These are phyloP conservation scores for Orientallactaga bullata DNA, from an alignment of 2,113 vertebrate genomes.

Conservation along the genomic window DNA sequence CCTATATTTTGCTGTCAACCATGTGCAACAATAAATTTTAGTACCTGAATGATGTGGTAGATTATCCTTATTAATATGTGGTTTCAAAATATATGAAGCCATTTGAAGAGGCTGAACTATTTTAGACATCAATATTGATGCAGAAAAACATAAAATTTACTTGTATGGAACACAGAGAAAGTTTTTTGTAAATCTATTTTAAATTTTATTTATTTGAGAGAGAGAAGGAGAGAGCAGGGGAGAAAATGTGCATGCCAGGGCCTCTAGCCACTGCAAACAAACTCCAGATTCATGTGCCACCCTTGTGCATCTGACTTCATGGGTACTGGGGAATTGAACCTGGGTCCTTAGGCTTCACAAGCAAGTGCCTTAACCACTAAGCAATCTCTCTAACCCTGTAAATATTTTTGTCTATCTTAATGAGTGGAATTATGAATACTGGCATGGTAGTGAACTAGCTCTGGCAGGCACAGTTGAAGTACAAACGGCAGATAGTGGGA, in stretches of 20 bases:
- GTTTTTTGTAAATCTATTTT: not conserved
- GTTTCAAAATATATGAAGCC: not conserved
- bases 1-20: not conserved
- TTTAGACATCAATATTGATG: not conserved
- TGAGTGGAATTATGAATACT: not conserved
- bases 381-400: too few relatives aligned
- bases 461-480: not conserved
- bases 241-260: too few relatives aligned
- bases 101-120: not conserved
- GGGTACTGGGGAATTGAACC: too few relatives aligned
- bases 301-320: too few relatives aligned
- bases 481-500: not conserved
- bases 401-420: too few relatives aligned
- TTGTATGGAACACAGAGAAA: not conserved
- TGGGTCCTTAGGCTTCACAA: too few relatives aligned
- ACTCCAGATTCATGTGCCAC: too few relatives aligned
- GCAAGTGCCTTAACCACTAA: too few relatives aligned
- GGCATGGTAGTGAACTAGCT: not conserved
- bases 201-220: too few relatives aligned
- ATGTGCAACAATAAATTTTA: conserved; percentile 17
- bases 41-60: not conserved
- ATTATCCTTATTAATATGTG: not conserved
- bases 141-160: not conserved
- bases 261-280: too few relatives aligned
- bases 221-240: too few relatives aligned